Conservation (phyloP, 1,140 invertebrate genomes). For the Contarinia nasturtii region DNA sequence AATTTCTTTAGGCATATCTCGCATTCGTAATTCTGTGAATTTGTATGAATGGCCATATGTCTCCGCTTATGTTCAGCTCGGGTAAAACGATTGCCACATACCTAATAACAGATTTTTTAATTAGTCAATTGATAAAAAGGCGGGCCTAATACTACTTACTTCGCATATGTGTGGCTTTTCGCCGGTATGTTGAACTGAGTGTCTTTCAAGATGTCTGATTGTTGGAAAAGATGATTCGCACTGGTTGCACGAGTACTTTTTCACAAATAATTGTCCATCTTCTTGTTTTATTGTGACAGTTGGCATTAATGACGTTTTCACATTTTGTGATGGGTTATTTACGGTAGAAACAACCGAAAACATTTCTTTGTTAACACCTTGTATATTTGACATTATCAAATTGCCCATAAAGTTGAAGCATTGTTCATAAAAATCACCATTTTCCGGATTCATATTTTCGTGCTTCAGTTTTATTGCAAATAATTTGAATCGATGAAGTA, state of each 20-base stretch:
- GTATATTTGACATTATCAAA: background rate
- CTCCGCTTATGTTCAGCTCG: background rate
- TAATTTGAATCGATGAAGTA: no score
- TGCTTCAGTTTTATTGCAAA: no score
- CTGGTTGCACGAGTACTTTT: background rate
- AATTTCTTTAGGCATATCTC: background rate
- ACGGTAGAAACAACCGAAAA: background rate
- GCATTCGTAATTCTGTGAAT: background rate
- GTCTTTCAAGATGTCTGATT: slow-evolving; percentile 1
- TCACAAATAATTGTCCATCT: background rate
- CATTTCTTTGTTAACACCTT: background rate
- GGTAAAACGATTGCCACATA: background rate
- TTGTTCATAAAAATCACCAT: no score
- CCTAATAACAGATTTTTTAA: no score
- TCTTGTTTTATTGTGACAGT: background rate
- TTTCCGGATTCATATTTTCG: no score
- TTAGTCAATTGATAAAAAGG: no score
- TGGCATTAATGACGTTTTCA: background rate
- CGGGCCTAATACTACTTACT: background rate
- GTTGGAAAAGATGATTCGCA: background rate
- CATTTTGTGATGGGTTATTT: background rate
- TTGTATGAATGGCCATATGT: background rate
- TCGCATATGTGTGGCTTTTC: slow-evolving; percentile 1
- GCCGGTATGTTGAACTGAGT: background rate
- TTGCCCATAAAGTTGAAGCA: background rate